Evolutionary conservation across 2,797 vertebrate genomes (phyloP).

Genomic region (Sebastolobus alascanus): DNA sequence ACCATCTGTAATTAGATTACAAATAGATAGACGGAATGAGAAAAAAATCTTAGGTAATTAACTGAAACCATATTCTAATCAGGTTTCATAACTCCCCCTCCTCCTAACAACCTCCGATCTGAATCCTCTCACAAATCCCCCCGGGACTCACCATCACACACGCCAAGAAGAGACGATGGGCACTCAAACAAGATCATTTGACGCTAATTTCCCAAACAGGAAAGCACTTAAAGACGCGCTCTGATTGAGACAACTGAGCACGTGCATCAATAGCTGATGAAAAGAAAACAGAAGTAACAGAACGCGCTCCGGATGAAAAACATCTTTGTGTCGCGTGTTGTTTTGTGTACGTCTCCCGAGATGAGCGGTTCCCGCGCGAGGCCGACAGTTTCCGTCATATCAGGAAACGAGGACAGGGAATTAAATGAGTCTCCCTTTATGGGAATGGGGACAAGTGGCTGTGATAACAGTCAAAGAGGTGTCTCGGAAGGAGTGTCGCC

Average conservation of each 20-base stretch:
- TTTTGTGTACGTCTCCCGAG: slow-evolving; percentile 58
- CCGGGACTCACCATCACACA: slow-evolving; percentile 64
- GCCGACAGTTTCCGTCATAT: slow-evolving; percentile 59
- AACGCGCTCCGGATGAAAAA: slow-evolving; percentile 31
- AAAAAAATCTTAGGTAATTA: slow-evolving; percentile 76
- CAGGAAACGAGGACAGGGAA: slow-evolving; percentile 70
- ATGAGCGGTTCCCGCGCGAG: slow-evolving; percentile 48
- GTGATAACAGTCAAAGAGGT: slow-evolving; percentile 71
- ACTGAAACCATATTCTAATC: slow-evolving; percentile 84
- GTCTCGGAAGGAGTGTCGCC: slow-evolving; percentile 58
- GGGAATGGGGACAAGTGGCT: slow-evolving; percentile 58
- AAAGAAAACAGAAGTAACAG: slow-evolving; percentile 34
- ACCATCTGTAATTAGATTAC: slow-evolving; percentile 84
- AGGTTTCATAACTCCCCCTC: slow-evolving; percentile 68
- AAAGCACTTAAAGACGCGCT: slow-evolving; percentile 76
- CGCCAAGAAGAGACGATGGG: slow-evolving; percentile 56
- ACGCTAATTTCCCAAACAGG: slow-evolving; percentile 83
- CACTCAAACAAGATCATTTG: slow-evolving; percentile 80
- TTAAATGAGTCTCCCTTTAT: slow-evolving; percentile 64
- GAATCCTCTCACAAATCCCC: slow-evolving; percentile 74
- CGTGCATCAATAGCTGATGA: slow-evolving; percentile 60
- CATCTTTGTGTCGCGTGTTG: slow-evolving; percentile 32
- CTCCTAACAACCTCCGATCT: slow-evolving; percentile 66
- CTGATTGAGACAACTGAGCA: slow-evolving; percentile 72
- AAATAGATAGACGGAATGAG: slow-evolving; percentile 70